Percentiles rank a stretch among this genome's conserved stretches.
phyloP scores from a whole-genome alignment of 1,140 invertebrate genomes.

The Drosophila ficusphila region DNA sequence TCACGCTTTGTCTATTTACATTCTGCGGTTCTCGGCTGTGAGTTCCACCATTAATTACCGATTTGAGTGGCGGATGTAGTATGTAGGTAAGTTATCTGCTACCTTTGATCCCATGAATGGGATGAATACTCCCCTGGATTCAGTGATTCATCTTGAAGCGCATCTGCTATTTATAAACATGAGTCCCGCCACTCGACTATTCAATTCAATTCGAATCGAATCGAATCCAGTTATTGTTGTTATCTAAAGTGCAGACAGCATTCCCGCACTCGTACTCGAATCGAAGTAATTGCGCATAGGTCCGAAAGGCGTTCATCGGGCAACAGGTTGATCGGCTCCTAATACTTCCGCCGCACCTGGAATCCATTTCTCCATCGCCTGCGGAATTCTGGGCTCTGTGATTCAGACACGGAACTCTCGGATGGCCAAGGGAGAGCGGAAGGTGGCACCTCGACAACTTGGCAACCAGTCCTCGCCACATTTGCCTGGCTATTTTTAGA shows the following conservation, averaged over 20 bases:
- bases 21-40: constrained; percentile 24
- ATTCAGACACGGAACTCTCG: constrained; percentile 37
- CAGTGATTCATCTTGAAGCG: constrained; percentile 62
- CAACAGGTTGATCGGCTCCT: constrained; percentile 56
- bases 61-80: constrained; percentile 62
- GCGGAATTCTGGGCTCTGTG: constrained; percentile 26
- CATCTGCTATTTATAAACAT: constrained; percentile 76
- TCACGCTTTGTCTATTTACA: constrained; percentile 70
- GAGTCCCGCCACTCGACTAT: constrained; percentile 43
- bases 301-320: constrained; percentile 31
- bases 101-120: constrained; percentile 73
- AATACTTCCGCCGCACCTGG: constrained; percentile 62
- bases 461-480: constrained; percentile 65
- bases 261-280: constrained; percentile 47
- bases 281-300: constrained; percentile 71
- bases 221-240: constrained; percentile 63
- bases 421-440: constrained; percentile 2
- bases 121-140: too few relatives aligned
- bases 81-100: constrained; percentile 57
- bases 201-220: too few relatives aligned
- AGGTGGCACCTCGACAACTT: constrained; percentile 10
- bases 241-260: constrained; percentile 75
- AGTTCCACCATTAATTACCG: constrained; percentile 72
- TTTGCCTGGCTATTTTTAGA: constrained; percentile 73
- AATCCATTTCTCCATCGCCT: constrained; percentile 5